phyloP scores from a whole-genome alignment of 1,140 invertebrate species.

The Leucophenga varia region DNA sequence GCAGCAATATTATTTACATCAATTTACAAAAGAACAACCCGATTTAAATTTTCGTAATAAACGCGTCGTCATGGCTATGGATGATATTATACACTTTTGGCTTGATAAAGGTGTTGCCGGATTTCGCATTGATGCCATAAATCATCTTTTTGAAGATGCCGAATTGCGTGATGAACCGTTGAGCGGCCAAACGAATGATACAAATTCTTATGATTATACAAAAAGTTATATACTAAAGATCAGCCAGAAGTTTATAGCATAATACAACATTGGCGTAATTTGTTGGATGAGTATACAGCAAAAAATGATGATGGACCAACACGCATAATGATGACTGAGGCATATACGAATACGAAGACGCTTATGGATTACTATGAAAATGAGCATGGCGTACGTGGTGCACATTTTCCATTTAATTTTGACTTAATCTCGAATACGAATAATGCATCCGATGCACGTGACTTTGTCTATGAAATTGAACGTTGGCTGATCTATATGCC shows the following conservation, averaged over 20 bases:
- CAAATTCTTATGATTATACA: slow-evolving; percentile 61
- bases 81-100: slow-evolving; percentile 76
- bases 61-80: slow-evolving; percentile 63
- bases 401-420: slow-evolving; percentile 71
- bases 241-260: slow-evolving; percentile 63
- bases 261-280: slow-evolving; percentile 64
- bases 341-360: slow-evolving; percentile 60
- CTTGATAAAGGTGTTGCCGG: slow-evolving; percentile 74
- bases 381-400: slow-evolving; percentile 58
- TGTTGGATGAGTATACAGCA: slow-evolving; percentile 63
- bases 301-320: slow-evolving; percentile 46
- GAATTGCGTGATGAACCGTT: slow-evolving; percentile 61
- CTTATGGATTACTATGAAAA: slow-evolving; percentile 63
- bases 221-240: slow-evolving; percentile 67
- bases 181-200: slow-evolving; percentile 57
- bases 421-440: slow-evolving; percentile 61
- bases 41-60: slow-evolving; percentile 72
- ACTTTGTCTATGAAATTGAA: slow-evolving; percentile 60
- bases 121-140: slow-evolving; percentile 71
- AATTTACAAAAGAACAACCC: slow-evolving; percentile 70
- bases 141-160: slow-evolving; percentile 62
- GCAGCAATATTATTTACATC: slow-evolving; percentile 75
- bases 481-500: slow-evolving; percentile 64
- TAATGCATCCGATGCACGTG: slow-evolving; percentile 58
- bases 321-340: slow-evolving; percentile 67